Base-by-base conservation (phyloP, 2,888 invertebrate genomes). In the Rhagophthalmus giganteus region DNA sequence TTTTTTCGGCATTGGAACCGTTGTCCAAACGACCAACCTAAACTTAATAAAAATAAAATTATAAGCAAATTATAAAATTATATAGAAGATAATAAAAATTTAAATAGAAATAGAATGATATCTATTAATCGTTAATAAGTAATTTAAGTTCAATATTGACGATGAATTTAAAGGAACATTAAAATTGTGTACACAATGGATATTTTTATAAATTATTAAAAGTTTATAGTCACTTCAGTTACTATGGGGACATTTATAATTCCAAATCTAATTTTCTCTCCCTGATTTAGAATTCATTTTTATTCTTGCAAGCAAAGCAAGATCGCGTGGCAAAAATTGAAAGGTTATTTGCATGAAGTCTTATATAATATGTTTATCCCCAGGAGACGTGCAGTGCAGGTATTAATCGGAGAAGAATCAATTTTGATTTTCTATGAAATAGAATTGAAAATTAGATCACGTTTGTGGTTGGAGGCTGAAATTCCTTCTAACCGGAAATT, bases 391-490 rank as follows among this genome's bases (percentile, higher is more conserved):
- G 64, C 67, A 63, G 63, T 65, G 67, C 62, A 64, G 65, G 67
- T 70, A 71, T 72, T 73, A 74, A 74, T 73, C 70, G 69, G 60
- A 56, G 63, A 72, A 73, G 73, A 74, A 74, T 74, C 69, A 73
- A 71, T 74, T 74, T 73, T 74, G 72, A 74, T 74, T 74, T 74
- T 73, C 69, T 71, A 74, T 67, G 62, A 72, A 62, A 66, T 55
- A 31, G 51, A 27, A 54, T 69, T 65, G 61, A 65, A 63, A 72
- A 66, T 70, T 68, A 58, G 61, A 64, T 68, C 72, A 72, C 71
- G 72, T 70, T 60, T 59, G 34, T 30, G 55, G 61, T 59, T 56
- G 57, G 63, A 61, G 56, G 55, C 53, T 20, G 9, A 13, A 53
- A 42, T 27, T 34, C 38, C 26, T 28, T 42, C 47, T 35, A 51